A percentile compares a stretch with the other conserved stretches of the same genome.
Conservation (phyloP, 2,888 invertebrate genomes). For the Synergus umbraculus region DNA sequence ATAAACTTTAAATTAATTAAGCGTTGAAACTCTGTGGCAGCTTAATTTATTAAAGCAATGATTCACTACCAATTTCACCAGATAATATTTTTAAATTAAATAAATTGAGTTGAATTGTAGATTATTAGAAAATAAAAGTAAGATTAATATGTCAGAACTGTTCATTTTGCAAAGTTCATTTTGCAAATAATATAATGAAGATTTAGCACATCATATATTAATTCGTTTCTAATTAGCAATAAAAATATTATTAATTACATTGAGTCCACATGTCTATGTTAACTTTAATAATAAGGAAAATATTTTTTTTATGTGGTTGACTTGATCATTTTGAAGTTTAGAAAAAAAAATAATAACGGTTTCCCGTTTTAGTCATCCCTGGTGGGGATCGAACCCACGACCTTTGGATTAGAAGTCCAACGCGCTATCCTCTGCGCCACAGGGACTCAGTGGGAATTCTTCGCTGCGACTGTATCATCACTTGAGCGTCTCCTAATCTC, state of each 20-base stretch:
- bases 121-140: no score
- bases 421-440: conserved; percentile 77
- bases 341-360: conserved; percentile 46
- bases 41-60: no score
- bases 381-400: conserved; percentile 77
- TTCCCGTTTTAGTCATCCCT: conserved; percentile 66
- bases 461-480: conserved; percentile 32
- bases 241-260: not conserved
- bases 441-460: conserved; percentile 66
- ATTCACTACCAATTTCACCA: no score
- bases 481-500: not conserved
- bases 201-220: no score
- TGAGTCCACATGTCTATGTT: not conserved
- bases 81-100: no score
- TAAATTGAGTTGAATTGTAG: no score
- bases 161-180: no score
- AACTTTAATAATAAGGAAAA: not conserved
- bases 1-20: no score
- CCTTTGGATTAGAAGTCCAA: conserved; percentile 77
- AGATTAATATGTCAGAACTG: no score
- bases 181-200: no score
- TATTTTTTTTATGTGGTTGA: not conserved
- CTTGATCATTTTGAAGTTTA: not conserved
- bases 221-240: not conserved
- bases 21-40: no score